Base-by-base conservation (phyloP, 2,113 vertebrate genomes). In the Mirounga angustirostris region DNA sequence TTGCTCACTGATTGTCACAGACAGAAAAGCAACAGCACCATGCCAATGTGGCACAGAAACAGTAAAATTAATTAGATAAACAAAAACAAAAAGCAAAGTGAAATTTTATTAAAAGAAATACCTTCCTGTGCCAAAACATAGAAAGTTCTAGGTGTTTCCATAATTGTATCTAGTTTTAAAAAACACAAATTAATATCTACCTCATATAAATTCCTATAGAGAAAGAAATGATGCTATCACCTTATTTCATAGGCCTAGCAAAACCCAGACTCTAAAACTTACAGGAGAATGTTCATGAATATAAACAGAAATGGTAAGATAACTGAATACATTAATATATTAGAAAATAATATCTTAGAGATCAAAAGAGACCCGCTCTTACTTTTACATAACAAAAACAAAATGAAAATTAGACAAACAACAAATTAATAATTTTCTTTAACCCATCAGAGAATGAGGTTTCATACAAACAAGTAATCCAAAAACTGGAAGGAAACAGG, bases 81-180 rank as follows among this genome's bases (percentile, higher is more conserved):
- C 46, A 46, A 46, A 10, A 21, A 52, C 50, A 87, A 69, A 54
- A 9, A 65, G 56, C 4, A 73, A 92, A 65, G 8, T 87, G 5
- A 93, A 80, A 97, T 96, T 71, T 71, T 59, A 79, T 83, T 79
- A 40, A 56, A 73, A 95, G 12, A 92, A 59, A 36, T 24, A 4
- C 9, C 28, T 95, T 59, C 26, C 5, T 28, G 59, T 76, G 74
- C 18, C 6, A 56, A 87, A 91, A 50, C 7, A 67, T 36, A 46
- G 52, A 61, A 95, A 54, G 9, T 36, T 8, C 10, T 74, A 81
- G 9, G 76, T 50, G 4, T 85, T 67, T 91, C 79, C 16, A 59
- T 7, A 46, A 81, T 12, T 65, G 2, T 43, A 56, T 58, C 61
- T 30, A 30, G 28, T 40, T 56, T 74, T 69, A 2, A 65, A 83